phyloP scores from a whole-genome alignment of 2,888 invertebrate species.

The Agriopis leucophaearia region DNA sequence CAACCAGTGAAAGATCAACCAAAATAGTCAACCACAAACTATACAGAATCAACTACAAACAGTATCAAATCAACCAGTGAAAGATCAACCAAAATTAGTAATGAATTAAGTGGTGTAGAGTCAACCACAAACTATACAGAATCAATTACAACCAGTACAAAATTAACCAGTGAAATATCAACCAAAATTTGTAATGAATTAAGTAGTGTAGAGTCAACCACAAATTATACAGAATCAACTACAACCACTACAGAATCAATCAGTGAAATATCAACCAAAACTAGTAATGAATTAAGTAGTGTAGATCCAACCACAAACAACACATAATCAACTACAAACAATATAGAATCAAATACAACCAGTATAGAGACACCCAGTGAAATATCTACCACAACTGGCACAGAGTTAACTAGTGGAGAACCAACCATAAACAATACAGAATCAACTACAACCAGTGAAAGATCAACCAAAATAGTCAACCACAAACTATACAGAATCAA shows the following conservation, averaged over 20 bases:
- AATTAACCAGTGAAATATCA: background rate
- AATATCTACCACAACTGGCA: background rate
- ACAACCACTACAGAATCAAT: background rate
- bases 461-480: no score
- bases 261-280: background rate
- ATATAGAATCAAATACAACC: background rate
- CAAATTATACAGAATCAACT: background rate
- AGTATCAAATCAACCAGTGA: background rate
- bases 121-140: background rate
- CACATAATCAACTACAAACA: background rate
- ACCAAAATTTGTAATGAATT: background rate
- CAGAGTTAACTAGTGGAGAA: background rate
- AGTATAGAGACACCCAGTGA: background rate
- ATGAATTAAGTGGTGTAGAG: background rate
- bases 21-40: background rate
- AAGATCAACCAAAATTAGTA: background rate
- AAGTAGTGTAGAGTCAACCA: background rate
- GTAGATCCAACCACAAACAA: background rate
- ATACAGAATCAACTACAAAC: background rate
- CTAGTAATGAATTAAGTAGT: background rate
- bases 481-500: no score
- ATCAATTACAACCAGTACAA: background rate
- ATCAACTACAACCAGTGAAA: background rate
- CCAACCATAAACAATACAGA: background rate
- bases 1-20: background rate